phyloP scores from a whole-genome alignment of 2,113 vertebrate species.

The Oncorhynchus keta region DNA sequence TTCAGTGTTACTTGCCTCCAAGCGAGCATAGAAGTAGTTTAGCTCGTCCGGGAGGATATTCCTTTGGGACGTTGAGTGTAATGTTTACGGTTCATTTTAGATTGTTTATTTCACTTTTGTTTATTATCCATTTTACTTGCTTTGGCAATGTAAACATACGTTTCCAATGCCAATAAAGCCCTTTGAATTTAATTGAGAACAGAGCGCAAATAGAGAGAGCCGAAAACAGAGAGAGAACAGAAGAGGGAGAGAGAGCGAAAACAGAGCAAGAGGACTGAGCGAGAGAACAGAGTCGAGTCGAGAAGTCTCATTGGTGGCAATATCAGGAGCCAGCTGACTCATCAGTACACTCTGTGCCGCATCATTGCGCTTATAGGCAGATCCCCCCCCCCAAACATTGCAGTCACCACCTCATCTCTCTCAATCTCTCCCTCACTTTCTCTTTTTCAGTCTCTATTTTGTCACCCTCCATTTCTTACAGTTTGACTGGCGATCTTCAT shows the following conservation, averaged over 20 bases:
- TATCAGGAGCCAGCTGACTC: constrained; percentile 77
- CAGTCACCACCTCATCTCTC: constrained; percentile 46
- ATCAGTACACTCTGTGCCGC: constrained; percentile 76
- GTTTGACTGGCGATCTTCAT: background rate
- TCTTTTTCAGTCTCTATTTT: constrained; percentile 7
- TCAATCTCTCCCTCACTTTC: background rate
- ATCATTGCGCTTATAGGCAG: constrained; percentile 76
- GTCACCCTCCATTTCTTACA: background rate
- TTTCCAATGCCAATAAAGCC: too few relatives aligned
- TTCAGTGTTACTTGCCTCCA: too few relatives aligned
- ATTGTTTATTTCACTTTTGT: too few relatives aligned
- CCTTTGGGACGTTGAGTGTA: too few relatives aligned
- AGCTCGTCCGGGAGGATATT: too few relatives aligned
- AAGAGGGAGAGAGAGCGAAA: constrained; percentile 2
- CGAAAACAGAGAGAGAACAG: too few relatives aligned
- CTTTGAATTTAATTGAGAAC: too few relatives aligned
- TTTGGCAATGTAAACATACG: too few relatives aligned
- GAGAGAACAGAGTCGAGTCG: constrained; percentile 10
- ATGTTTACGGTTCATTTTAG: too few relatives aligned
- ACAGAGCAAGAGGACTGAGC: background rate
- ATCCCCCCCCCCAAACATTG: constrained; percentile 26
- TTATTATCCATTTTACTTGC: too few relatives aligned
- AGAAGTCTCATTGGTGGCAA: constrained; percentile 69
- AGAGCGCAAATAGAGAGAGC: too few relatives aligned
- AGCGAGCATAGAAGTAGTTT: too few relatives aligned